Evolutionary conservation across 1,140 invertebrate species (phyloP), one percentile per base, ranked within the genome.

Genomic region (Trialeurodes vaporariorum): DNA sequence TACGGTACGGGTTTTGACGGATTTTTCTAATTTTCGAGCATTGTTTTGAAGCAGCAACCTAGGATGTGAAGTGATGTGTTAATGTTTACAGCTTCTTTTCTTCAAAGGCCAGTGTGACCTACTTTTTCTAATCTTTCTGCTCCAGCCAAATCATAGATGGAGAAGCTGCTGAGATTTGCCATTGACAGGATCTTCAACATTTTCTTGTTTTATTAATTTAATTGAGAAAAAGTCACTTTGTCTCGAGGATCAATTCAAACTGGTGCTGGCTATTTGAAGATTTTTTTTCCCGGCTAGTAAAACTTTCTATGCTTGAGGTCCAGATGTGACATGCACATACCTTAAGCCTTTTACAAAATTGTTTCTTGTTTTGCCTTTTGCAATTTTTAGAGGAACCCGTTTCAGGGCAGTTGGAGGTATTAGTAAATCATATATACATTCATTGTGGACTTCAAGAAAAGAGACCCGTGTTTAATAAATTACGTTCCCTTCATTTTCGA

Each of bases 361-460:
- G 70, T 84, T 81, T 0, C 87, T 87, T 67, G 85, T 82, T 60
- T 78, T 78, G 73, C 87, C 85, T 72, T 83, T 81, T 63, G 76
- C 82, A 12, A 91, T 72, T 69, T 83, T 83, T 21, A 88, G 74
- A 2, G 76, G 77, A 70, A 76, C 75, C 72, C 79, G 75, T 76
- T 75, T 75, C 72, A 75, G 79, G 73, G 80, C 78, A 71, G 69
- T 77, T 64, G 77, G 80, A 12, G 81, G 75, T 70, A 63, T 83
- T 9, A 98, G 74, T 9, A 97, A 77, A 80, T 98, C 95, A 75
- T 89, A 93, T 0, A 96, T 86, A 2, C 85, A 83, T 77, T 97
- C 95, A 79, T 97, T 97, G 76, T 98, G 97, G 40, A 98, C 91
- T 79, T 98, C 94, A 1, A 87, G 87, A 78, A 94, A 96, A 0